A percentile compares a stretch with the other conserved stretches of the same genome.
These are phyloP conservation scores for Oxygymnocypris stewartii DNA, from an alignment of 2,113 vertebrate genomes.

Conservation along the genomic window DNA sequence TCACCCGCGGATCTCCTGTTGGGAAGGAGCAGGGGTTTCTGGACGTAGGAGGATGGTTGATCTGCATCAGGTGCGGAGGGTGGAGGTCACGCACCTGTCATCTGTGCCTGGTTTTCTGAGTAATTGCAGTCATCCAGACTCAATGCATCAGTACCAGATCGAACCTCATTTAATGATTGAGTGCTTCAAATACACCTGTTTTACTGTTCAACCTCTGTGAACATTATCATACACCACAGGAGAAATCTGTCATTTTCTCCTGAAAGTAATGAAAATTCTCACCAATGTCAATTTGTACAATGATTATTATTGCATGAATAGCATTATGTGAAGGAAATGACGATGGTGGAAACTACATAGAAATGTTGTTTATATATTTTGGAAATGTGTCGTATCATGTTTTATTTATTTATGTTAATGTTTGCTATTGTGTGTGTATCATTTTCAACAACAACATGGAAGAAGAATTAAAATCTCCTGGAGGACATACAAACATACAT, in stretches of 20 bases:
- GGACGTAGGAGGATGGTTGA: background rate
- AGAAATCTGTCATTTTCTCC: background rate
- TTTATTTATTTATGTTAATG: no score
- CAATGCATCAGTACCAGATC: background rate
- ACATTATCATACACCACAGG: background rate
- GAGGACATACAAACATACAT: no score
- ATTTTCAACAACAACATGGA: no score
- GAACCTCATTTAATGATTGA: background rate
- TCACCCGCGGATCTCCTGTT: conserved; percentile 2
- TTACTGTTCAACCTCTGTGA: background rate
- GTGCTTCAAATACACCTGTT: background rate
- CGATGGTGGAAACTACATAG: background rate
- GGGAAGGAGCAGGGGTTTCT: background rate
- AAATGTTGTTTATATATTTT: no score
- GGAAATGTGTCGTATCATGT: no score
- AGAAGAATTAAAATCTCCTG: no score
- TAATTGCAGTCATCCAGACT: background rate
- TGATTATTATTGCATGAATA: background rate
- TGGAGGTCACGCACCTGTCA: background rate
- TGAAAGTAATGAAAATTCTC: background rate
- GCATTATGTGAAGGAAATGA: background rate
- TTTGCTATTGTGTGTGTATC: no score
- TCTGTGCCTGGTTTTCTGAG: background rate
- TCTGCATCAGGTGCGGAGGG: background rate
- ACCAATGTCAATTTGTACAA: background rate